These are phyloP conservation scores for Rhagonycha lutea DNA, from an alignment of 2,888 invertebrate species.

Conservation along the genomic window DNA sequence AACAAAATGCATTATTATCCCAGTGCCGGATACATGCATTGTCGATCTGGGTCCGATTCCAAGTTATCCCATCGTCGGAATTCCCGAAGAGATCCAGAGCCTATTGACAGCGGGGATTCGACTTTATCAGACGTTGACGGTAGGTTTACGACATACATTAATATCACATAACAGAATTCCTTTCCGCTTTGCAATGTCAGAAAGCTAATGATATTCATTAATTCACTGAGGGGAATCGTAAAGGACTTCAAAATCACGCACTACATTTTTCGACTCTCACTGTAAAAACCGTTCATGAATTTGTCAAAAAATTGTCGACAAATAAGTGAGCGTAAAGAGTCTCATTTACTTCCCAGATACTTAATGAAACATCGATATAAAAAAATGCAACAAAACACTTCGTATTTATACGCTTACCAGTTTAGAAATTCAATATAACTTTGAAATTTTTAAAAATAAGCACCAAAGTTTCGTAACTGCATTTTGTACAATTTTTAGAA, in stretches of 20 bases:
- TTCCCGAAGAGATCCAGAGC: constrained; percentile 37
- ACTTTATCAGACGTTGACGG: constrained; percentile 53
- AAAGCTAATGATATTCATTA: neutral
- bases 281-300: neutral
- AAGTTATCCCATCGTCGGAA: constrained; percentile 45
- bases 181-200: neutral
- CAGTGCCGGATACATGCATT: constrained; percentile 47
- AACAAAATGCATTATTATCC: constrained; percentile 47
- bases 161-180: neutral
- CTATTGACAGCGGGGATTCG: constrained; percentile 52
- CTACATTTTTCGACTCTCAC: neutral
- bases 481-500: too few relatives aligned
- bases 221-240: neutral
- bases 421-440: neutral
- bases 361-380: neutral
- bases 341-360: neutral
- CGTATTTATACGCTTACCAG: neutral
- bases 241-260: neutral
- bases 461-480: too few relatives aligned
- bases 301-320: neutral
- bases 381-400: neutral
- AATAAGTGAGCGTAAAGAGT: neutral
- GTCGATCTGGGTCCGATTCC: constrained; percentile 52
- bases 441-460: neutral
- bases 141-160: constrained; percentile 35